Evolutionary conservation across 2,888 invertebrate species (phyloP), one percentile per base, ranked within the genome.

Genomic region (Idaea biselata): DNA sequence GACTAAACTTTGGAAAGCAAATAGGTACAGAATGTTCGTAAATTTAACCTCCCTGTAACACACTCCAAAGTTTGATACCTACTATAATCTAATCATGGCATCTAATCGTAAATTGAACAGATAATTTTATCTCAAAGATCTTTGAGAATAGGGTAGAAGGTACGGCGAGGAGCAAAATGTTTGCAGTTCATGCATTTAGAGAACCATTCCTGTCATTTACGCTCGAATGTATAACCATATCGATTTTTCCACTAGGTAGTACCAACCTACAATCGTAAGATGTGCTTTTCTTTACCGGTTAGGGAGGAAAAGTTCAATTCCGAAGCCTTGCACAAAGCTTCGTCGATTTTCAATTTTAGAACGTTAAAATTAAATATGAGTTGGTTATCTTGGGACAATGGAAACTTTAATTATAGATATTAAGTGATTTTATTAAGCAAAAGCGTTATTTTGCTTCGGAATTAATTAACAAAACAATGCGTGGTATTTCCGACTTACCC

Each of bases 161-260:
- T 44, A 44, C 44, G 11, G 44, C 3, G 8, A 44, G 11, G 11
- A 11, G 44, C 44, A 44, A 44, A 44, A 44, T 44, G 44, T 44
- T 44, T 44, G 44, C 44, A 44, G 44, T 44, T 44, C 44, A 44
- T 44, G 44, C 44, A 44, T 44, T 44, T 44, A 44, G 44, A 44
- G 44, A 44, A 44, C 44, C 44, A 44, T 44, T 44, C 44, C 44
- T 8, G 44, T 44, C 44, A 11, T 44, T 44, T 44, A 44, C 44
- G 44, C 44, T 44, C 14, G 44, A 14, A 44, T 44, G 44, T 44
- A 44, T 14, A 44, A 44, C 8, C 44, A 44, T 44, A 44, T 44
- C 44, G 44, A 44, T 44, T 44, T 44, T 44, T 44, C 44, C 44
- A 44, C 44, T 44, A 44, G 33, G 33, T 33, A 33, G 44, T 44